Evolutionary conservation across 2,113 vertebrate species (phyloP).

Genomic region (Rattus rattus): DNA sequence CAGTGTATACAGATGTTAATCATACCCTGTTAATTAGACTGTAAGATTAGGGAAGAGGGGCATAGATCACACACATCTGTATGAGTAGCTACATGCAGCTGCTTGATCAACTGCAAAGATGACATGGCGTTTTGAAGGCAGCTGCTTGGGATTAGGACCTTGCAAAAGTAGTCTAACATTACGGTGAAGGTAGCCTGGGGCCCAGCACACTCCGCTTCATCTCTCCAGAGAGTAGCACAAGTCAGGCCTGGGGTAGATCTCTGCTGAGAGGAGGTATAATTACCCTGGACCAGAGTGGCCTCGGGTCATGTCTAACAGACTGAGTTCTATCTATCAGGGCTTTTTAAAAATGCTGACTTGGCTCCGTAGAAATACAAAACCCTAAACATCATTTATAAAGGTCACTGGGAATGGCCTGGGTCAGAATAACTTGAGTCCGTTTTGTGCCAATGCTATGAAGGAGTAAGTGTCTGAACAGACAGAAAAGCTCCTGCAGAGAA

Average conservation of each 20-base stretch:
- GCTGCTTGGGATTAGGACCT: constrained; percentile 69
- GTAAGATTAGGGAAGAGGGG: constrained; percentile 36
- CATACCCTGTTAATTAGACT: not conserved
- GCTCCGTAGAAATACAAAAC: constrained; percentile 73
- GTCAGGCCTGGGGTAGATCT: constrained; percentile 55
- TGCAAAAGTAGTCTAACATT: constrained; percentile 43
- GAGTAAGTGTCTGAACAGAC: constrained; percentile 51
- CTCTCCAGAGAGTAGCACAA: constrained; percentile 42
- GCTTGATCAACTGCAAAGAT: constrained; percentile 19
- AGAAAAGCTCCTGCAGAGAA: constrained; percentile 49
- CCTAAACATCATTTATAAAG: constrained; percentile 68
- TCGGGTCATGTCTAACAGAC: constrained; percentile 60
- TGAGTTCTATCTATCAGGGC: constrained; percentile 62
- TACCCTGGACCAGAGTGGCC: constrained; percentile 41
- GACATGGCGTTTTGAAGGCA: constrained; percentile 52
- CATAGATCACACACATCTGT: not conserved
- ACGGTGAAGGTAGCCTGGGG: constrained; percentile 40
- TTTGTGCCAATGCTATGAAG: constrained; percentile 35
- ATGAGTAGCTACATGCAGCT: not conserved
- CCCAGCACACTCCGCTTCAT: not conserved
- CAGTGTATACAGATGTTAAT: not conserved
- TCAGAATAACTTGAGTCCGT: constrained; percentile 56
- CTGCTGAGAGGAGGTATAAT: constrained; percentile 50
- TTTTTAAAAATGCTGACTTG: constrained; percentile 73
- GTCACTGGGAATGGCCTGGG: constrained; percentile 64